Evolutionary conservation across 2,113 vertebrate genomes (phyloP), one percentile per base, ranked within the genome.

Genomic region (Syngnathus scovelli): DNA sequence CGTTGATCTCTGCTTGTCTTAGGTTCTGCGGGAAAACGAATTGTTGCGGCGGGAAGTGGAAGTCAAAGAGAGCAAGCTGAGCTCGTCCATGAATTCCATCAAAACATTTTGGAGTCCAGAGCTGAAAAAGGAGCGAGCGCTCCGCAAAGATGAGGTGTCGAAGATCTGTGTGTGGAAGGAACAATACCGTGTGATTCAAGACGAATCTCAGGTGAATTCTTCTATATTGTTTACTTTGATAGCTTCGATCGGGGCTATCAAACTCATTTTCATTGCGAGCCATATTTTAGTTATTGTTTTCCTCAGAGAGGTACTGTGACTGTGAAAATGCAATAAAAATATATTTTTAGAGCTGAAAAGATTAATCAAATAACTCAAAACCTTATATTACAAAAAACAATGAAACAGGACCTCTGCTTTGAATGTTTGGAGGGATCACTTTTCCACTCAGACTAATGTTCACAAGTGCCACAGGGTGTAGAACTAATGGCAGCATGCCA

Each of bases 41-140:
- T 85, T 96, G 67, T 83, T 99, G 46, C 90, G 93, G 37, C 93
- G 96, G 78, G 97, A 99, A 4, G 94, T 95, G 59, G 97, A 98
- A 80, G 93, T 99, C 63, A 99, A 99, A 66, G 97, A 99, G 78
- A 98, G 97, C 89, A 99, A 99, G 85, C 89, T 99, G 66, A 97
- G 96, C 73, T 99, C 97, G 33, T 99, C 97, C 43, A 99, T 99
- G 97, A 98, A 98, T 83, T 98, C 96, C 46, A 99, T 99, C 87
- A 99, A 98, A 89, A 99, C 95, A 67, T 99, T 99, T 85, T 99
- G 96, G 96, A 99, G 96, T 79, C 96, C 97, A 0, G 97, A 99
- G 83, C 90, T 99, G 58, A 99, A 99, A 85, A 99, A 99, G 73
- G 97, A 99, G 75, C 86, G 96, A 76, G 95, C 97, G 6, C 89